Conservation (phyloP, 2,797 vertebrate species). For the Pagetopsis macropterus region DNA sequence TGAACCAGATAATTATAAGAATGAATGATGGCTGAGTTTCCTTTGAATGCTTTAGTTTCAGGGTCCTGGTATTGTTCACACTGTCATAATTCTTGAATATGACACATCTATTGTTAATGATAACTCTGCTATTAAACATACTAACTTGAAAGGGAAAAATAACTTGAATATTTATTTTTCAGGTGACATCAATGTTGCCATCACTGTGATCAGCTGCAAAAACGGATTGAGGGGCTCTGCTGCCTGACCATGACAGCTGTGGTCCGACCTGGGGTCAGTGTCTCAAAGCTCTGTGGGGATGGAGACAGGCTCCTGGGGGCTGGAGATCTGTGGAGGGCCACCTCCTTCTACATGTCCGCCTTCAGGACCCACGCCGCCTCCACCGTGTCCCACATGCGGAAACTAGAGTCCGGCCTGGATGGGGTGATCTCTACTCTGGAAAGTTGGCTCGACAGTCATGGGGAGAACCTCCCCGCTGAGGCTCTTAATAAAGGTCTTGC, state of each 20-base stretch:
- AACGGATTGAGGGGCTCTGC: not conserved
- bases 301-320: slow-evolving; percentile 82
- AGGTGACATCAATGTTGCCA: slow-evolving; percentile 15
- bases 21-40: not conserved
- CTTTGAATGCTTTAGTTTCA: not conserved
- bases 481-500: slow-evolving; percentile 84
- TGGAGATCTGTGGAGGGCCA: slow-evolving; percentile 79
- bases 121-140: no score
- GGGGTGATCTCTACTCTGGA: slow-evolving; percentile 84
- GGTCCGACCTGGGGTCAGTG: slow-evolving; percentile 63
- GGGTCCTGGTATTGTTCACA: not conserved
- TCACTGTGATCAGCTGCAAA: slow-evolving; percentile 26
- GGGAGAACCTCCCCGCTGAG: slow-evolving; percentile 66
- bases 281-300: slow-evolving; percentile 81
- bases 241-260: slow-evolving; percentile 70
- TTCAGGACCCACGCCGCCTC: slow-evolving; percentile 86
- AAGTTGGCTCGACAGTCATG: slow-evolving; percentile 83
- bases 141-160: not conserved
- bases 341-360: slow-evolving; percentile 86
- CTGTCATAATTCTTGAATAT: not conserved
- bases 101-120: not conserved
- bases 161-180: not conserved
- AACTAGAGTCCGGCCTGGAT: slow-evolving; percentile 58
- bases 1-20: not conserved
- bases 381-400: slow-evolving; percentile 80